Evolutionary conservation across 2,888 invertebrate species (phyloP), one percentile per base, ranked within the genome.

Genomic region (Bedellia somnulentella): DNA sequence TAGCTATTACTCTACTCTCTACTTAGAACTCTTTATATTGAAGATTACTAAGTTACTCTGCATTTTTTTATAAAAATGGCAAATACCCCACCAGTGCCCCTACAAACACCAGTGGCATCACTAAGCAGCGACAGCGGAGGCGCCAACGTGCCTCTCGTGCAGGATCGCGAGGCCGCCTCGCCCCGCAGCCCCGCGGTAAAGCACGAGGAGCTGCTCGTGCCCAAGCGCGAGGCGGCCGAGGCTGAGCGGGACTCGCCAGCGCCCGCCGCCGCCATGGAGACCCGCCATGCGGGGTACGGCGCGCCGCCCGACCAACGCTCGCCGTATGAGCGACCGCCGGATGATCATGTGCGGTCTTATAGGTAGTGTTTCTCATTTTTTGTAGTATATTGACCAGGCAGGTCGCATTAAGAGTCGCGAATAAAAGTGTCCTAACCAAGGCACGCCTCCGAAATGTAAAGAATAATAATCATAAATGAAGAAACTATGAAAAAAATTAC

Each of bases 181-280:
- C 66, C 63, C 53, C 60, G 49, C 37, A 62, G 59, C 55, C 78
- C 62, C 49, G 57, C 58, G 33, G 71, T 71, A 57, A 73, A 71
- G 49, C 62, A 64, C 43, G 71, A 68, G 54, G 80, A 57, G 50
- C 70, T 85, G 50, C 64, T 86, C 43, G 81, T 86, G 40, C 85
- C 86, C 9, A 87, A 87, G 73, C 79, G 83, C 17, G 86, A 86
- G 63, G 42, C 78, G 75, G 43, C 66, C 64, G 75, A 73, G 57
- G 43, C 66, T 63, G 75, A 73, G 57, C 62, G 70, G 70, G 78
- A 86, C 85, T 63, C 81, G 70, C 87, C 87, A 64, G 87, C 87
- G 37, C 42, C 87, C 82, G 2, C 87, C 82, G 3, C 81, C 70
- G 81, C 80, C 4, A 85, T 87, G 82, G 87, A 87, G 52, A 80